Evolutionary conservation across 2,888 invertebrate species (phyloP).

Genomic region (Zeuzera pyrina): DNA sequence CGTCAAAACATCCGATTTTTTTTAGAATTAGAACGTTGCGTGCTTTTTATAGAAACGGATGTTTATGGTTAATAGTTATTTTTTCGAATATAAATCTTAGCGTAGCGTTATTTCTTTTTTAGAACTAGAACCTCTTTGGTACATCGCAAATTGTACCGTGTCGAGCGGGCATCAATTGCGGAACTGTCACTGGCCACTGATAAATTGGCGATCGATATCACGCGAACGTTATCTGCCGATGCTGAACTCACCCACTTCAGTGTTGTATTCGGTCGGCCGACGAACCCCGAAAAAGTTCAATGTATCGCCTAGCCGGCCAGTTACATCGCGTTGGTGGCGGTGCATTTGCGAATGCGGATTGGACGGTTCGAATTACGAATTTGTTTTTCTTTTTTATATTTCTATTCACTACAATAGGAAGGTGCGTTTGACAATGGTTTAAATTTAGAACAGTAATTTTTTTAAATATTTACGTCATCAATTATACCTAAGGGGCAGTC

Average conservation of each 20-base stretch:
- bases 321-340: constrained; percentile 6
- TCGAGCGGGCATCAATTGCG: constrained; percentile 14
- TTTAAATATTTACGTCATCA: no score
- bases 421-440: no score
- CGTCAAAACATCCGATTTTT: no score
- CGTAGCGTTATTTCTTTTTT: no score
- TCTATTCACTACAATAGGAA: no score
- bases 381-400: constrained; percentile 24
- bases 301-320: constrained; percentile 19
- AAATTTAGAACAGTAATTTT: no score
- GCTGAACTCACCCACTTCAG: no score
- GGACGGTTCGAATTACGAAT: constrained; percentile 23
- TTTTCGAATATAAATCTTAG: no score
- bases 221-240: constrained; percentile 4
- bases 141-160: constrained; percentile 1
- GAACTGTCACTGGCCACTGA: background rate
- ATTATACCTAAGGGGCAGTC: no score
- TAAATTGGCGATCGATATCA: constrained; percentile 9
- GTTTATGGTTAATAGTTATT: no score
- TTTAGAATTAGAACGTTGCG: no score
- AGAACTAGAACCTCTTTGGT: background rate
- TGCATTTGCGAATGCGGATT: constrained; percentile 7
- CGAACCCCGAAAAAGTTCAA: constrained; percentile 34
- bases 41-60: no score
- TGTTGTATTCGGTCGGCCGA: constrained; percentile 10